phyloP scores from a whole-genome alignment of 2,113 vertebrate species.

The Turnix velox region DNA sequence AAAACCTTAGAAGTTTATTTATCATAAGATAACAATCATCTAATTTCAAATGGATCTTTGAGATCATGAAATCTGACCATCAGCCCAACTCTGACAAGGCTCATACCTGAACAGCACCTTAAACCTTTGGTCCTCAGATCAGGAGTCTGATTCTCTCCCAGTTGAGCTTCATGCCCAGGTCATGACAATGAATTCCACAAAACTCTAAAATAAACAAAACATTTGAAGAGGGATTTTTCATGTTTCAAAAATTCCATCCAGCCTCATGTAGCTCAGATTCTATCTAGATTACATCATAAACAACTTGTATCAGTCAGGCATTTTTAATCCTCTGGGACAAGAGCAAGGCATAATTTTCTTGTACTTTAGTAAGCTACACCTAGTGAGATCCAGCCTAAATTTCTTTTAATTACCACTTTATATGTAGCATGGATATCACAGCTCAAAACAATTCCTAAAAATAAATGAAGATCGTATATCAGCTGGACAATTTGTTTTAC shows the following conservation, averaged over 20 bases:
- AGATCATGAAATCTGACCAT: too few relatives aligned
- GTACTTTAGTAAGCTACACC: neutral
- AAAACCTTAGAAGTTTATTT: neutral
- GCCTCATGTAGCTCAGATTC: neutral
- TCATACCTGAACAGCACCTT: too few relatives aligned
- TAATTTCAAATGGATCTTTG: too few relatives aligned
- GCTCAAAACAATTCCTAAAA: neutral
- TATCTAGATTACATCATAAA: neutral
- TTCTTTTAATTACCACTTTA: conserved; percentile 21
- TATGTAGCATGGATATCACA: neutral
- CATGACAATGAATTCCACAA: neutral
- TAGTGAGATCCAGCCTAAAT: conserved; percentile 15
- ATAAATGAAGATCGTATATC: neutral
- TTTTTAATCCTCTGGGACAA: neutral
- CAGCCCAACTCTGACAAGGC: too few relatives aligned
- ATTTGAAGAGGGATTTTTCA: neutral
- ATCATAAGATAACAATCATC: too few relatives aligned
- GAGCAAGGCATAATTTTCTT: neutral
- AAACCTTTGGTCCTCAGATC: too few relatives aligned
- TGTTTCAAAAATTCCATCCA: neutral
- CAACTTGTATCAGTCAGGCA: neutral
- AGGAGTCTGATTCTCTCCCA: too few relatives aligned
- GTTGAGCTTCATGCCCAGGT: too few relatives aligned
- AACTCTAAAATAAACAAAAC: too few relatives aligned
- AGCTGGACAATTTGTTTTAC: neutral